phyloP scores from a whole-genome alignment of 2,888 invertebrate genomes.

The Mythimna impura region DNA sequence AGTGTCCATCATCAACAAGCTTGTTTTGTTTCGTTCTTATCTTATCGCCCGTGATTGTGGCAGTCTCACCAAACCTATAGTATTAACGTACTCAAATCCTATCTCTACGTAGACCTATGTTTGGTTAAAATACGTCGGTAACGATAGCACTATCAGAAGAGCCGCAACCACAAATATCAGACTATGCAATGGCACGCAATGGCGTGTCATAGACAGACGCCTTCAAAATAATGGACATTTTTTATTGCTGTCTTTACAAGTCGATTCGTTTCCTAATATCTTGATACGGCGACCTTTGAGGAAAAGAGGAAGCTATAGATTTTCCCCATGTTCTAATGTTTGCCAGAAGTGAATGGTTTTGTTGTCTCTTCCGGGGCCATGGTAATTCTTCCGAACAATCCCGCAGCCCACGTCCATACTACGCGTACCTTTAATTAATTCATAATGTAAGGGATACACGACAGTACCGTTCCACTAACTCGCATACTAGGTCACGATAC shows the following conservation, averaged over 20 bases:
- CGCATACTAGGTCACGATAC: slow-evolving; percentile 34
- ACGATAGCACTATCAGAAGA: slow-evolving; percentile 31
- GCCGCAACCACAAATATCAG: slow-evolving; percentile 9
- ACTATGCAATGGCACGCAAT: slow-evolving; percentile 5
- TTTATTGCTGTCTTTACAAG: neutral
- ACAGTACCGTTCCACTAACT: neutral
- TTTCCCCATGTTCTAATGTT: neutral
- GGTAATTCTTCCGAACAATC: too few relatives aligned
- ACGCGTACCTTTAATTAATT: slow-evolving; percentile 3
- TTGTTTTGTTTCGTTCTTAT: slow-evolving; percentile 31
- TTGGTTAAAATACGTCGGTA: slow-evolving; percentile 43
- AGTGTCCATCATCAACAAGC: slow-evolving; percentile 4
- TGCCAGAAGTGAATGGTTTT: too few relatives aligned
- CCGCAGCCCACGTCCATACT: too few relatives aligned
- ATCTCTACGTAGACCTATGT: slow-evolving; percentile 32
- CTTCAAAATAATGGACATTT: neutral
- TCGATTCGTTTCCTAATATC: neutral
- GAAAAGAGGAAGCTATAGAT: neutral
- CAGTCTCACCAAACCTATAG: slow-evolving; percentile 10
- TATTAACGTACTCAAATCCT: slow-evolving; percentile 21
- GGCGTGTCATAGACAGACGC: neutral
- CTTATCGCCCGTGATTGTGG: slow-evolving; percentile 45
- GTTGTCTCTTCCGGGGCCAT: too few relatives aligned
- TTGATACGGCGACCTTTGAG: neutral
- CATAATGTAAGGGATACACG: slow-evolving; percentile 2